Evolutionary conservation across 2,888 invertebrate genomes (phyloP).

Genomic region (Heterodera filipjevi): DNA sequence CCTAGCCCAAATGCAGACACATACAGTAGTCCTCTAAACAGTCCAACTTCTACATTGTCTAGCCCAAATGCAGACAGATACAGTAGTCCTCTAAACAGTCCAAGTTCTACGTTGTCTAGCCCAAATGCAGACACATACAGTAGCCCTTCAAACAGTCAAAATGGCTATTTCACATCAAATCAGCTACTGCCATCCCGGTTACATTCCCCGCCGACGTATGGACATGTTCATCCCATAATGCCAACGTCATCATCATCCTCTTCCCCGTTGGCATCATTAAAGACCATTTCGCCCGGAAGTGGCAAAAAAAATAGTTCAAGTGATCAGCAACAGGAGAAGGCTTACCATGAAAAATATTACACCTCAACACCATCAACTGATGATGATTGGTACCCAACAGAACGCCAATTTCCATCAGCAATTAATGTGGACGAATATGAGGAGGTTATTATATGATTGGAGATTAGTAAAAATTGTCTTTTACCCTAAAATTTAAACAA

Average conservation of each 20-base stretch:
- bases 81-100: too few relatives aligned
- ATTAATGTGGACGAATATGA: background rate
- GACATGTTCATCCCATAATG: background rate
- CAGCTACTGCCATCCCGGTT: too few relatives aligned
- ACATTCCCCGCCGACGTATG: background rate
- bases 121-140: background rate
- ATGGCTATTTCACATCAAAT: too few relatives aligned
- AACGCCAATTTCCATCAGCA: background rate
- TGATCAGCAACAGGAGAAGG: background rate
- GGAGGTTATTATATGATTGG: slow-evolving; percentile 65
- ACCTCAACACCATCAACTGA: background rate
- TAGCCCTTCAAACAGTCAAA: background rate
- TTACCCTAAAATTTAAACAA: too few relatives aligned
- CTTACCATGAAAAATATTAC: background rate
- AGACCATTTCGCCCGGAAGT: background rate
- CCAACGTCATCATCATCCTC: background rate
- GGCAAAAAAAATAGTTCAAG: background rate
- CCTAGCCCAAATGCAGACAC: background rate
- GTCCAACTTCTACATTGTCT: background rate
- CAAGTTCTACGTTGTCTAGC: too few relatives aligned
- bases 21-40: background rate
- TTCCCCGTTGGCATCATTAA: background rate
- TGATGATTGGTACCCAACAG: background rate
- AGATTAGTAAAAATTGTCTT: too few relatives aligned
- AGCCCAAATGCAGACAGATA: too few relatives aligned